phyloP scores from a whole-genome alignment of 2,888 invertebrate species.

The Chloroclysta siterata region DNA sequence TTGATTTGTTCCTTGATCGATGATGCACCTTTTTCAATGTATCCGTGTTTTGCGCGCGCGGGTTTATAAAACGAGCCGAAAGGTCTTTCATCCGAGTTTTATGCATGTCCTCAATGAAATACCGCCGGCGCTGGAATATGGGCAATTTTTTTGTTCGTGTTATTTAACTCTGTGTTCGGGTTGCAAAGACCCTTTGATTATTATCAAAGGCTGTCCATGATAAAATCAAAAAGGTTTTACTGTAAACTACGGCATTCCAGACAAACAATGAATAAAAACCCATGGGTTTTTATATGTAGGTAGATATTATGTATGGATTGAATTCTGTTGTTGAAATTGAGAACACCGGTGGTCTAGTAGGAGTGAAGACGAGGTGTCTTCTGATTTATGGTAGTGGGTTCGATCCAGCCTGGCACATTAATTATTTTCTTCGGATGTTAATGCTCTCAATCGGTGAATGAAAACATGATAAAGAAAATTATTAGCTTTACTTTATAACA shows the following conservation, averaged over 20 bases:
- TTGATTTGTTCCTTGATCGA: too few relatives aligned
- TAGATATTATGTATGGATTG: not conserved
- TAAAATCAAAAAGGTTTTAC: not conserved
- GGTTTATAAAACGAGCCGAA: not conserved
- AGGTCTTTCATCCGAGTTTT: slow-evolving; percentile 13
- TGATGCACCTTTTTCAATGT: too few relatives aligned
- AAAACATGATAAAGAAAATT: too few relatives aligned
- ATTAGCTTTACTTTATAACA: too few relatives aligned
- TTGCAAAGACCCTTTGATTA: not conserved
- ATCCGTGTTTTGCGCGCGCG: not conserved
- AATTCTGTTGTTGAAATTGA: not conserved
- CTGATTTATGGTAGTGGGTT: too few relatives aligned
- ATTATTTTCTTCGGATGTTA: too few relatives aligned
- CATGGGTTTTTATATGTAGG: too few relatives aligned
- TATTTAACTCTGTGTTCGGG: slow-evolving; percentile 5
- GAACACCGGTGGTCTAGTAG: too few relatives aligned
- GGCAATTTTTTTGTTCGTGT: slow-evolving; percentile 1
- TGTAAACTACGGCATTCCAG: slow-evolving; percentile 1
- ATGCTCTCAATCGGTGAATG: too few relatives aligned
- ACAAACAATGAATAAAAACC: not conserved
- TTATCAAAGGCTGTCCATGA: not conserved
- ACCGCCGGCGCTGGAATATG: slow-evolving; percentile 7
- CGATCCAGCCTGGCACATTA: too few relatives aligned
- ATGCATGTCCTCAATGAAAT: slow-evolving; percentile 17
- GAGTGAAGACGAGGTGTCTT: too few relatives aligned